A percentile compares a stretch with the other conserved stretches of the same genome.
Conservation (phyloP, 2,888 invertebrate genomes). For the Lutraria lutraria region DNA sequence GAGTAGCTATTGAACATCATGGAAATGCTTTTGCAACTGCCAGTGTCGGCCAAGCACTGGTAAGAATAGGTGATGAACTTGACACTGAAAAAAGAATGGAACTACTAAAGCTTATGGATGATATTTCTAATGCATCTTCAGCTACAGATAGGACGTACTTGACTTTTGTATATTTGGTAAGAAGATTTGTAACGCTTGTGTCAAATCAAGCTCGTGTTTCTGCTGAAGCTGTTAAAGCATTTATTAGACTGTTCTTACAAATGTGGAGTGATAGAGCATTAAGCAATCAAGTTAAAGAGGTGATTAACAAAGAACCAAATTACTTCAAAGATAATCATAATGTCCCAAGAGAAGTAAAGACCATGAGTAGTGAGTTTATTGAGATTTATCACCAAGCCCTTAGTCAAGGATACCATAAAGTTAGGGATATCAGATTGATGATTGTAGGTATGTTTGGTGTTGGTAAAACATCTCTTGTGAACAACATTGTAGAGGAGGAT, state of each 20-base stretch:
- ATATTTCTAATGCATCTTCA: background rate
- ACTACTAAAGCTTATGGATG: background rate
- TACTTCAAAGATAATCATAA: background rate
- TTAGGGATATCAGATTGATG: constrained; percentile 54
- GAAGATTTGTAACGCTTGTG: constrained; percentile 32
- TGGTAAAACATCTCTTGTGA: constrained; percentile 61
- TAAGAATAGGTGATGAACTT: background rate
- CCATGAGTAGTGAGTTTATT: constrained; percentile 36
- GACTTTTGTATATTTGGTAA: constrained; percentile 21
- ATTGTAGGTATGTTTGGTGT: constrained; percentile 64
- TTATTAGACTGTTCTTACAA: constrained; percentile 31
- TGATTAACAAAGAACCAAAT: background rate
- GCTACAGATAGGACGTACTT: constrained; percentile 10
- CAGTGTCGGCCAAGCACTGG: background rate
- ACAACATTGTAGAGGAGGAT: constrained; percentile 30
- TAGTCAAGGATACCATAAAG: constrained; percentile 37
- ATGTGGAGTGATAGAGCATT: constrained; percentile 41
- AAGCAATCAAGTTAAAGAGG: constrained; percentile 6
- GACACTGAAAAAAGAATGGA: background rate
- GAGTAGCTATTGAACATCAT: background rate
- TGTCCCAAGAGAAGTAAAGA: background rate
- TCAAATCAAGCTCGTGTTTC: constrained; percentile 27
- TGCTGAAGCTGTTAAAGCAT: constrained; percentile 22
- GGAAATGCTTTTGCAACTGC: background rate
- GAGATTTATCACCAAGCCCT: constrained; percentile 42